A percentile compares a stretch with the other conserved stretches of the same genome.
Conservation (phyloP, 1,140 invertebrate species). For the Ips nitidus region DNA sequence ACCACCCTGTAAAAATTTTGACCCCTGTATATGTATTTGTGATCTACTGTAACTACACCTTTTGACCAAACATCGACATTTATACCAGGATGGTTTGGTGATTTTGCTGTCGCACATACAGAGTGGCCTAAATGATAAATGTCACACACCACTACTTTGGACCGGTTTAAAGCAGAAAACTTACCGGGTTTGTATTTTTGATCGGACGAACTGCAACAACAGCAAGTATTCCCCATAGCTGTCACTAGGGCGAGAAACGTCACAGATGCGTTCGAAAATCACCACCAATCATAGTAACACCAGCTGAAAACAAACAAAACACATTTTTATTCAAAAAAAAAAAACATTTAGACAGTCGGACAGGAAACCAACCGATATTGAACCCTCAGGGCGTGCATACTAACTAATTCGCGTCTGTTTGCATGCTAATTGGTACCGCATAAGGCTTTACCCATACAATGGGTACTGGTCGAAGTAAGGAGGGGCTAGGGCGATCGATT, state of each 20-base stretch:
- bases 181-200: slow-evolving; percentile 17
- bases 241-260: background rate
- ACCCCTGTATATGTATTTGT: background rate
- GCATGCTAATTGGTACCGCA: background rate
- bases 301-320: background rate
- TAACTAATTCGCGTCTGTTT: background rate
- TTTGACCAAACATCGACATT: background rate
- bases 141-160: background rate
- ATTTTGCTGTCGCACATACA: too few species aligned
- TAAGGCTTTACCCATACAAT: too few species aligned
- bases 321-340: background rate
- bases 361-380: background rate
- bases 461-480: too few species aligned
- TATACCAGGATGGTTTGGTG: background rate
- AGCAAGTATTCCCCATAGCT: slow-evolving; percentile 14
- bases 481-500: too few species aligned
- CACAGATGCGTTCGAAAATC: background rate
- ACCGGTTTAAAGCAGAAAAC: background rate
- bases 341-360: background rate
- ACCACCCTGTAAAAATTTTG: background rate
- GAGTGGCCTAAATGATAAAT: background rate
- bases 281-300: background rate
- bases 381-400: background rate
- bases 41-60: background rate
- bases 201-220: slow-evolving; percentile 6